Evolutionary conservation across 2,113 vertebrate species (phyloP).

Genomic region (Sitta europaea): DNA sequence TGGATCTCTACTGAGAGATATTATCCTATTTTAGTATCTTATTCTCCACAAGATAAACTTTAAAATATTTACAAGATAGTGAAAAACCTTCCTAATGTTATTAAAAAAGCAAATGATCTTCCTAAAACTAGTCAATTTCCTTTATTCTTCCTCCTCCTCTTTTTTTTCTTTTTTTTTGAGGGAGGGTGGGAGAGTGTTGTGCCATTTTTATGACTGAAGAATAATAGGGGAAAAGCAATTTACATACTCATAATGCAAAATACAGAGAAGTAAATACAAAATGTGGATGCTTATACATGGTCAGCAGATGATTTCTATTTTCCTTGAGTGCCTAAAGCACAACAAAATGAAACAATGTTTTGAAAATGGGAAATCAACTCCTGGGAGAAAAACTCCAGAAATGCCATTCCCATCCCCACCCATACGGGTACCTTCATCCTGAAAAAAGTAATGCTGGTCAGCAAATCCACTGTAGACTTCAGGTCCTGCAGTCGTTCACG

Average conservation of each 20-base stretch:
- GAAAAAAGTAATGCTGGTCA: slow-evolving; percentile 99
- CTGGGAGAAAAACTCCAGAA: neutral
- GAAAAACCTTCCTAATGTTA: neutral
- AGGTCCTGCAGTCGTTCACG: slow-evolving; percentile 92
- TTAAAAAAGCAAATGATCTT: neutral
- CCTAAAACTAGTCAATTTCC: neutral
- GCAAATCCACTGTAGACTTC: slow-evolving; percentile 95
- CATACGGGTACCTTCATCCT: slow-evolving; percentile 89
- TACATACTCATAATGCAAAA: neutral
- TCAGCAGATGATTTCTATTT: neutral
- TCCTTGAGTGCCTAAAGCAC: neutral
- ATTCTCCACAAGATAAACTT: neutral
- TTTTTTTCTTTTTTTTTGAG: neutral
- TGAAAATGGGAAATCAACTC: neutral
- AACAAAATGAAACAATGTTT: neutral
- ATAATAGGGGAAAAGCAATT: neutral
- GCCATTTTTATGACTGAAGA: neutral
- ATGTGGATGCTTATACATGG: neutral
- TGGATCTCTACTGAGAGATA: neutral
- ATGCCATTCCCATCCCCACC: neutral
- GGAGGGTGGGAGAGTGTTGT: neutral
- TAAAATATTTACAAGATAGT: neutral
- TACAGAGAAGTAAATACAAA: neutral
- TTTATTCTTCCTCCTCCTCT: neutral
- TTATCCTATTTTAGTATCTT: neutral